Base-by-base conservation (phyloP, 2,113 vertebrate genomes). In the Ranitomeya variabilis region DNA sequence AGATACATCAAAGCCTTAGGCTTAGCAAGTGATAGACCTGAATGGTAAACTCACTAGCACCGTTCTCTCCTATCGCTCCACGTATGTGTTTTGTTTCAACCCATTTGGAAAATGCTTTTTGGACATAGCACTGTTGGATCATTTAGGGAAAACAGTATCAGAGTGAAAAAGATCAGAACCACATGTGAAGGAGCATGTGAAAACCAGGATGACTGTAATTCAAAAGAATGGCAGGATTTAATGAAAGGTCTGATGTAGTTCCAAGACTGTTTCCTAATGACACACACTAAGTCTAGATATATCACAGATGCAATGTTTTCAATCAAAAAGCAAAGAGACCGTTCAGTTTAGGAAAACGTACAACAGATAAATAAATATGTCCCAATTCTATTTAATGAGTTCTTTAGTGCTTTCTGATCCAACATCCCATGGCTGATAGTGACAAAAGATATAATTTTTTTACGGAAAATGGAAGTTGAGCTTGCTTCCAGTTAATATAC, bases 171-270 rank as follows among this genome's bases (percentile, higher is more conserved):
- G 73, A 87, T 87, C 45, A 88, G 57, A 83, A 88, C 66, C 87
- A 83, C 37, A 66, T 88, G 87, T 83, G 51, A 19, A 77, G 54
- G 57, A 88, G 69, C 69, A 88, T 31, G 77, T 57, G 77, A 52
- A 87, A 80, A 80, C 18, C 76, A 87, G 51, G 64, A 80, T 69
- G 59, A 87, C 78, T 67, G 52, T 87, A 87, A 87, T 88, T 88
- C 87, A 88, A 76, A 88, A 74, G 80, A 83, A 83, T 88, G 57
- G 87, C 59, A 88, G 55, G 55, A 66, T 88, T 83, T 83, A 88
- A 83, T 64, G 80, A 88, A 88, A 73, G 86, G 87, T 88, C 87
- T 88, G 87, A 88, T 88, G 80, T 88, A 62, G 67, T 88, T 83
- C 87, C 87, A 88, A 88, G 87, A 52, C 54, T 88, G 80, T 88